phyloP scores from a whole-genome alignment of 2,888 invertebrate genomes.

The Tetheella fluctuosa region DNA sequence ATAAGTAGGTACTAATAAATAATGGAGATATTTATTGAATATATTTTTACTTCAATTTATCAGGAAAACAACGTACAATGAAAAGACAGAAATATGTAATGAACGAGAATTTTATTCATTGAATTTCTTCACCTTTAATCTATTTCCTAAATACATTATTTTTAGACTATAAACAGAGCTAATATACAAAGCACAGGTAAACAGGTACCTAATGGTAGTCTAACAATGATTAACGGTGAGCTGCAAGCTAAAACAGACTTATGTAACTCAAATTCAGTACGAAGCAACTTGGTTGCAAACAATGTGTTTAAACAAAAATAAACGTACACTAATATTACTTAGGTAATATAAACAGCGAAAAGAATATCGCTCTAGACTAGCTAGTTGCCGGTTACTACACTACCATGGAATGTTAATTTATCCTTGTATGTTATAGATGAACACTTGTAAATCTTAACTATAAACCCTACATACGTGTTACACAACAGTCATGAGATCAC shows the following conservation, averaged over 20 bases:
- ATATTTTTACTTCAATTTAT: too few species aligned
- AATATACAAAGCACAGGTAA: conserved; percentile 66
- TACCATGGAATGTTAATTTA: conserved; percentile 71
- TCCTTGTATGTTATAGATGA: conserved; percentile 61
- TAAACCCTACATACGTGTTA: conserved; percentile 49
- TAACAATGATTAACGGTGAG: conserved; percentile 48
- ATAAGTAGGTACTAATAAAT: too few species aligned
- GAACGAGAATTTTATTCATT: conserved; percentile 34
- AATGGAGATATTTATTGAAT: too few species aligned
- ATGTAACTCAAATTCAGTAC: conserved; percentile 50
- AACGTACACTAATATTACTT: conserved; percentile 37
- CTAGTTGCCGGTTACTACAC: conserved; percentile 73
- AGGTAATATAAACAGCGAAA: conserved; percentile 56
- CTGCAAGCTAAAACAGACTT: conserved; percentile 47
- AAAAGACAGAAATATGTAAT: not conserved
- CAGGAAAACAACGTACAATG: too few species aligned
- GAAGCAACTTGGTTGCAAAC: conserved; percentile 69
- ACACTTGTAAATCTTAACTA: conserved; percentile 62
- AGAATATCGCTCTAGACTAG: conserved; percentile 76
- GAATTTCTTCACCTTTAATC: conserved; percentile 46
- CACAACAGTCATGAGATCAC: conserved; percentile 76
- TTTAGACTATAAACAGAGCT: conserved; percentile 49
- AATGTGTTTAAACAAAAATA: conserved; percentile 43
- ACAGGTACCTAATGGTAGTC: conserved; percentile 43
- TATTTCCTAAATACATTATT: conserved; percentile 46